A percentile compares a stretch with the other conserved stretches of the same genome.
phyloP scores from a whole-genome alignment of 30 jellyfish, hydroid and myxozoan genomes.

The Rhopilema esculentum region DNA sequence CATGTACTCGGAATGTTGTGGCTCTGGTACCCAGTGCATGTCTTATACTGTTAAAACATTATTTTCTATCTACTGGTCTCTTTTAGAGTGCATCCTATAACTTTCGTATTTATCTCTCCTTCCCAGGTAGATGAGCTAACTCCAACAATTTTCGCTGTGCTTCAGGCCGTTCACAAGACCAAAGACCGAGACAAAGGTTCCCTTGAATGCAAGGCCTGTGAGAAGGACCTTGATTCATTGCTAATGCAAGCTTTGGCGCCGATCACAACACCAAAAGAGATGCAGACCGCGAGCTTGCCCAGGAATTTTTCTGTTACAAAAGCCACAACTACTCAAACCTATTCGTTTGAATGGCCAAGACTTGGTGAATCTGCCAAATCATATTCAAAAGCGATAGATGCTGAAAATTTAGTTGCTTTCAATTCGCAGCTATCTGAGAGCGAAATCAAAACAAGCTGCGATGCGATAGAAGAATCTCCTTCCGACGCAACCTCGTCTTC shows the following conservation, averaged over 20 bases:
- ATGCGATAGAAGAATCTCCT: conserved; percentile 32
- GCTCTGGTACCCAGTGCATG: no score
- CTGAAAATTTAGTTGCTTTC: conserved; percentile 10
- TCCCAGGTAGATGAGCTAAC: conserved; percentile 70
- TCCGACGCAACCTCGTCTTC: conserved; percentile 46
- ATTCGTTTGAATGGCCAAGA: conserved; percentile 64
- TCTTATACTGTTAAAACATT: no score
- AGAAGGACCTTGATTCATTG: conserved; percentile 59
- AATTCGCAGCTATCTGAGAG: conserved; percentile 1
- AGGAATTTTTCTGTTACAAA: conserved; percentile 53
- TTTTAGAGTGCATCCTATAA: neutral
- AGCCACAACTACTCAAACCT: conserved; percentile 43
- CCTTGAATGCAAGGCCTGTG: conserved; percentile 59
- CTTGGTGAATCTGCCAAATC: conserved; percentile 39
- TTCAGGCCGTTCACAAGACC: conserved; percentile 63
- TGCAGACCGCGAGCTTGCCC: conserved; percentile 79
- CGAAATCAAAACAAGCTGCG: neutral
- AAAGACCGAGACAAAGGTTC: conserved; percentile 44
- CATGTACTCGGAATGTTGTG: no score
- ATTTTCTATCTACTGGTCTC: no score
- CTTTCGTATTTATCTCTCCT: neutral
- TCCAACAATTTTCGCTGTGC: conserved; percentile 71
- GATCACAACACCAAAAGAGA: conserved; percentile 28
- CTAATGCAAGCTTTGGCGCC: conserved; percentile 75
- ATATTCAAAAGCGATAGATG: conserved; percentile 33